Conservation (phyloP, 2,888 invertebrate species). For the Lochmaea crataegi region DNA sequence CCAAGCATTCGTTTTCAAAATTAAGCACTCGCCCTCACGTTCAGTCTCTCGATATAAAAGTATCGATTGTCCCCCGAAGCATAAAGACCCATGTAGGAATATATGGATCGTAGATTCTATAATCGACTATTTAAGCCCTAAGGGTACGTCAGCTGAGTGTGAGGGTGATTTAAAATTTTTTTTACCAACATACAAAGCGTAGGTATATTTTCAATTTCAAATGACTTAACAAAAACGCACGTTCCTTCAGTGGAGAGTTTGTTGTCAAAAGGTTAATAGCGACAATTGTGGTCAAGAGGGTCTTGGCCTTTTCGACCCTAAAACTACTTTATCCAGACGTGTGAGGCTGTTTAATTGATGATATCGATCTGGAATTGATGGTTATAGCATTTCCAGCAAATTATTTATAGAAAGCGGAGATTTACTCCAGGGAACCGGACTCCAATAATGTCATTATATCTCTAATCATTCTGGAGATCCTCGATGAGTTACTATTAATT, state of each 20-base stretch:
- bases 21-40: slow-evolving; percentile 5
- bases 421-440: not conserved
- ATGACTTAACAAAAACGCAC: too few relatives aligned
- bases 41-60: slow-evolving; percentile 8
- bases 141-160: slow-evolving; percentile 5
- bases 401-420: slow-evolving; percentile 34
- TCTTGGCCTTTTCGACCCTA: slow-evolving; percentile 33
- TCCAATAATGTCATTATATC: slow-evolving; percentile 1
- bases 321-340: slow-evolving; percentile 37
- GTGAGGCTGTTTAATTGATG: slow-evolving; percentile 41
- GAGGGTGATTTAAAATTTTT: not conserved
- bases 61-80: not conserved
- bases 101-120: not conserved
- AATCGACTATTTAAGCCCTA: slow-evolving; percentile 8
- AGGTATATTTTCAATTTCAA: too few relatives aligned
- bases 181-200: not conserved
- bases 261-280: not conserved
- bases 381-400: slow-evolving; percentile 29
- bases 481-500: not conserved
- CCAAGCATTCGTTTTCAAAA: not conserved
- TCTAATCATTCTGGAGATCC: not conserved
- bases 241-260: too few relatives aligned
- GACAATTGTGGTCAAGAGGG: slow-evolving; percentile 36
- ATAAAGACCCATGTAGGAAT: not conserved
- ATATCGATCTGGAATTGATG: slow-evolving; percentile 44